Evolutionary conservation across 2,797 vertebrate genomes (phyloP).

Genomic region (Fundulus diaphanus): DNA sequence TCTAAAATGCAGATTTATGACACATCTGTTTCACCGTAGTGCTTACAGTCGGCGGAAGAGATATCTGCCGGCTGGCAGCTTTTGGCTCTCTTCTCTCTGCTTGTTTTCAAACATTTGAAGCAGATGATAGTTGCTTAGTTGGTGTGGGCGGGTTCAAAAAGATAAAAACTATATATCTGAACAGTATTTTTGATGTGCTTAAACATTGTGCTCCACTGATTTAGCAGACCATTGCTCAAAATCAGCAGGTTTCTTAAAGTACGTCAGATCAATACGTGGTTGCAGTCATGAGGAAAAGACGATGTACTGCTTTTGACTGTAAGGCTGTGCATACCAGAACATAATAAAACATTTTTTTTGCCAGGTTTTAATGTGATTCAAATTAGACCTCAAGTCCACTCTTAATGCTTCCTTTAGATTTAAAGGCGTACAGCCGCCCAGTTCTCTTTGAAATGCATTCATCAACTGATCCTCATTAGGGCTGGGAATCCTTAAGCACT

Average conservation of each 20-base stretch:
- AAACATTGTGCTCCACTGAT: background rate
- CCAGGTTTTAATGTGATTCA: background rate
- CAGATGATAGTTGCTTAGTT: background rate
- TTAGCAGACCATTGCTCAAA: background rate
- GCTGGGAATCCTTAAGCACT: too few relatives aligned
- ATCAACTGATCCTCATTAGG: background rate
- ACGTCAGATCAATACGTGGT: background rate
- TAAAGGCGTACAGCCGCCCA: background rate
- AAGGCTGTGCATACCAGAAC: background rate
- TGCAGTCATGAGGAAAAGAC: background rate
- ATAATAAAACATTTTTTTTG: background rate
- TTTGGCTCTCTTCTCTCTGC: background rate
- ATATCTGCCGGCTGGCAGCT: background rate
- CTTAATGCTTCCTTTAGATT: background rate
- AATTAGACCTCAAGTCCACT: background rate
- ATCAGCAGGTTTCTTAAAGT: background rate
- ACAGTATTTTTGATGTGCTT: background rate
- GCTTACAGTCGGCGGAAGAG: background rate
- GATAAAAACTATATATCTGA: background rate
- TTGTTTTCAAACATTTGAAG: background rate
- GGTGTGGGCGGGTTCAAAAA: background rate
- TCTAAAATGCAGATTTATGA: conserved; percentile 1
- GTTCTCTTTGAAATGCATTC: background rate
- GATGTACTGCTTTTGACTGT: background rate
- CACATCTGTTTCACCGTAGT: background rate